Percentiles rank a stretch among this genome's conserved stretches.
Evolutionary conservation across 2,888 invertebrate genomes (phyloP).

Genomic region (Limnephilus auricula): DNA sequence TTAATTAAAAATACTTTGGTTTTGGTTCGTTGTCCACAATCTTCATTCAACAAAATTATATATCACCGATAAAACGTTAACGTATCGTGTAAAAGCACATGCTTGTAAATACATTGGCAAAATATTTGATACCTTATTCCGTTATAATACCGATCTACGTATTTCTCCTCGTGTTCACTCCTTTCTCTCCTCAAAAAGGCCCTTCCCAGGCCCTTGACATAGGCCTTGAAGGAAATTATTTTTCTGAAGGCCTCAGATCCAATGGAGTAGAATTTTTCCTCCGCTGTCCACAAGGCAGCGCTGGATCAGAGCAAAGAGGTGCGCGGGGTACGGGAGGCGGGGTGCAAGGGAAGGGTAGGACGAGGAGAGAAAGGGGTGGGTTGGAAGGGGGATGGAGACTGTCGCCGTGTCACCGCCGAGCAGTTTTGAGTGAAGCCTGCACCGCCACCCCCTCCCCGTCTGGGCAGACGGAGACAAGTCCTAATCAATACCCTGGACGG

Average conservation of each 20-base stretch:
- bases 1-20: no score
- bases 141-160: no score
- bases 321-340: not conserved
- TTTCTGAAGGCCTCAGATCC: not conserved
- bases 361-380: not conserved
- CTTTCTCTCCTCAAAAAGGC: no score
- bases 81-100: no score
- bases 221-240: no score
- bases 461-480: conserved; percentile 64
- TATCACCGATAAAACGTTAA: not conserved
- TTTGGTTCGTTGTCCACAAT: no score
- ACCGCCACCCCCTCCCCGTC: conserved; percentile 52
- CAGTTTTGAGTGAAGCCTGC: conserved; percentile 64
- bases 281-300: not conserved
- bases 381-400: conserved; percentile 46
- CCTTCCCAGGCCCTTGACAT: no score
- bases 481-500: conserved; percentile 65
- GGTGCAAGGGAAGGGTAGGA: not conserved
- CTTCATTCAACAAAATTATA: not conserved
- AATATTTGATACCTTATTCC: no score
- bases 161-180: no score
- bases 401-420: conserved; percentile 59
- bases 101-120: no score
- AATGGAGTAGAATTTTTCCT: not conserved
- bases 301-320: not conserved